Evolutionary conservation across 2,888 invertebrate genomes (phyloP), one percentile per base, ranked within the genome.

Genomic region (Eupithecia abbreviata): DNA sequence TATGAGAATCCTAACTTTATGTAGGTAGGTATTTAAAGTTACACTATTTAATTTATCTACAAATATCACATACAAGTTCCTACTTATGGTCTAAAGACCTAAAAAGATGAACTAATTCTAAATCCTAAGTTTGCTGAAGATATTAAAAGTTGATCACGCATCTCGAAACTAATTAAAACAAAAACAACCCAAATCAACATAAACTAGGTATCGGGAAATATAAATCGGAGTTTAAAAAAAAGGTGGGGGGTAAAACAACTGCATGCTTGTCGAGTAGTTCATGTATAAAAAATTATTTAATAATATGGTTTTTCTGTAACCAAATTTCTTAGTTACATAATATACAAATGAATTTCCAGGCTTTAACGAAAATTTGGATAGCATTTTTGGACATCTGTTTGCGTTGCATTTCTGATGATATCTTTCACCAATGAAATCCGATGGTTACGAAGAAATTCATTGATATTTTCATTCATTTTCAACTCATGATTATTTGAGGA

Each of bases 141-240:
- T 71, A 49, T 71, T 67, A 18, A 73, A 74, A 72, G 30, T 58
- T 72, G n/a, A 43, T 62, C 41, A 18, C 30, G 13, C 41, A 30
- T 75, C 42, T 77, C 42, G 68, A 75, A 68, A 47, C 69, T 69
- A 72, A 80, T 83, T 87, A 88, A 83, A 81, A 83, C 84, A 83
- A 85, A 86, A 84, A 65, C 41, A 71, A 78, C 82, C 85, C 84
- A 89, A 85, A 88, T 87, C 84, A 91, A 89, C 90, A 91, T 88
- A 90, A 90, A 45, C 18, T 84, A 80, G 85, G 85, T 77, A 85
- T 80, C 77, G 82, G 86, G 82, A 80, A 85, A 85, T 78, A 80
- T 85, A 85, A 87, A 85, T 77, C 79, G 80, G 80, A 82, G 75
- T 82, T 82, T 77, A 81, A 80, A 82, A 82, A 83, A 79, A 76